phyloP scores from a whole-genome alignment of 2,113 vertebrate genomes.

The Sinocyclocheilus anshuiensis region DNA sequence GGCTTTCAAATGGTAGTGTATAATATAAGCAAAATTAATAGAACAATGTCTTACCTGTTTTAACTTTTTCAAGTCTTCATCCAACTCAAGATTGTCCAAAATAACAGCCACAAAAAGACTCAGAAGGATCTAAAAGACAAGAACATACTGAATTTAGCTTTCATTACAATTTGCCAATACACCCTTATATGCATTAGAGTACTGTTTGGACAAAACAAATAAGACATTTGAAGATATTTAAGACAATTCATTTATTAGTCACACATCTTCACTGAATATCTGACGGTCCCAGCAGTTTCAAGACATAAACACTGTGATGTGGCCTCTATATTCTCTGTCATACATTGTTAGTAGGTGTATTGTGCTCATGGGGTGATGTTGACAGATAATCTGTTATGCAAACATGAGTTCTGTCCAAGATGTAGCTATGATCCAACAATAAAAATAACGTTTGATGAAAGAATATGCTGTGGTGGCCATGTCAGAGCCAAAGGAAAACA shows the following conservation, averaged over 20 bases:
- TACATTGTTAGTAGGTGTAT: background rate
- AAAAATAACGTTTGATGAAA: background rate
- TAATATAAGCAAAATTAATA: background rate
- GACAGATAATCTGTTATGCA: background rate
- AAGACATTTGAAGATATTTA: background rate
- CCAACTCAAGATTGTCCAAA: constrained; percentile 97
- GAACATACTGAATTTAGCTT: background rate
- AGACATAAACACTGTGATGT: background rate
- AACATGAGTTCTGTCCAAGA: background rate
- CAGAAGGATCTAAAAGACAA: constrained; percentile 87
- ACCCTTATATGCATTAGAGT: background rate
- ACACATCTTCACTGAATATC: background rate
- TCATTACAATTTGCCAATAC: background rate
- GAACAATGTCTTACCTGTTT: constrained; percentile 87
- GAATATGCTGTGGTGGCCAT: background rate
- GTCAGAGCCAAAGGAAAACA: background rate
- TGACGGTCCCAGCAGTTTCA: background rate
- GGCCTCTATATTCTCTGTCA: background rate
- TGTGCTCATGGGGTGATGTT: background rate
- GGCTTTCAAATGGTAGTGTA: no score
- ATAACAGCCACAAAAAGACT: constrained; percentile 99
- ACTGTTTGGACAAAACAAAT: background rate
- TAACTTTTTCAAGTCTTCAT: constrained; percentile 98
- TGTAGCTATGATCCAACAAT: background rate
- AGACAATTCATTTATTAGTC: background rate